These are phyloP conservation scores for Porites lobata DNA, from an alignment of 92 coral and sea anemone genomes.

Conservation along the genomic window DNA sequence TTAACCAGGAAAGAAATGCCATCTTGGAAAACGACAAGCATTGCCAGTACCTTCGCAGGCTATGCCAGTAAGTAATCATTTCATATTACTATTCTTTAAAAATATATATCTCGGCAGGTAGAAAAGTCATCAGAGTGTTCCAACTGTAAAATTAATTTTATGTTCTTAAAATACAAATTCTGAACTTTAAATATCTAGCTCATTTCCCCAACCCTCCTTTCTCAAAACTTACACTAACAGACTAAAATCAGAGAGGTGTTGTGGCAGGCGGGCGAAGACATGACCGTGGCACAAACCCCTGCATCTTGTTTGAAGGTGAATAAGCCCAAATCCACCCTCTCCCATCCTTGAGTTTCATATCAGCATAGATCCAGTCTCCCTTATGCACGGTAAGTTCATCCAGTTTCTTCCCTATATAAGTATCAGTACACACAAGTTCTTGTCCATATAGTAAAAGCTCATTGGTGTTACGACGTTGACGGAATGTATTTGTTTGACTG, in stretches of 20 bases:
- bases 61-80: too few relatives aligned
- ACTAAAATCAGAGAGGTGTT: slow-evolving; percentile 69
- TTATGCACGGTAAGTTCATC: slow-evolving; percentile 90
- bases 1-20: too few relatives aligned
- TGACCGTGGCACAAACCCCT: slow-evolving; percentile 94
- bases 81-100: too few relatives aligned
- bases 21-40: too few relatives aligned
- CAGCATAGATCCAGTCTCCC: slow-evolving; percentile 96
- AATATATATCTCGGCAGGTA: too few relatives aligned
- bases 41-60: too few relatives aligned
- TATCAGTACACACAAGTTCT: slow-evolving; percentile 88
- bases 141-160: too few relatives aligned
- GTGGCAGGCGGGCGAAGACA: slow-evolving; percentile 93
- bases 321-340: slow-evolving; percentile 95
- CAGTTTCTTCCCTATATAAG: slow-evolving; percentile 58
- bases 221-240: neutral
- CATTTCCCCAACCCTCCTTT: neutral
- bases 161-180: too few relatives aligned
- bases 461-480: slow-evolving; percentile 79
- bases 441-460: slow-evolving; percentile 89
- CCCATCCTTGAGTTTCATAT: slow-evolving; percentile 85
- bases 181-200: too few relatives aligned
- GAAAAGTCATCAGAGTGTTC: too few relatives aligned
- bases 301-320: slow-evolving; percentile 85
- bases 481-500: slow-evolving; percentile 14